Base-by-base conservation (phyloP, 1,140 invertebrate genomes). In the Homarus americanus region DNA sequence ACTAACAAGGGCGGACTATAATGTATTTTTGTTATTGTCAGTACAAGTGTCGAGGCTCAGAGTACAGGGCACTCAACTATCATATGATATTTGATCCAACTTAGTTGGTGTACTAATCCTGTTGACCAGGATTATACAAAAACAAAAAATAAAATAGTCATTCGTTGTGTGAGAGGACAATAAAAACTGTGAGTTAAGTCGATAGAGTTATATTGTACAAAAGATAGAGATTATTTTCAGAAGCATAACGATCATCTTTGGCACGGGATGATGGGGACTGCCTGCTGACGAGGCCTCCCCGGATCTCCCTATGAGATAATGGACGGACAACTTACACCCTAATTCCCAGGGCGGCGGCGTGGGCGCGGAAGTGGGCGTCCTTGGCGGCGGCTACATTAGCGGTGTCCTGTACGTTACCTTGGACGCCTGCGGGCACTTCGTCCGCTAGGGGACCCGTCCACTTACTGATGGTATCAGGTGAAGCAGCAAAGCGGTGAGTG, bases 301-400 rank as follows among this genome's bases (percentile, higher is more conserved):
- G 44, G 12, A 3, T 63, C 58, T 4, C 20, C 58, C 58, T 63
- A 20, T 15, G 58, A 3, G 12, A 28, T 69, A 9, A 69, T 32
- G n/a, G n/a, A 10, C n/a, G 63, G 9, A 32, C n/a, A 2, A 32
- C 12, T 32, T 9, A 69, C 63, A 32, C 63, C 28, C 63, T 69
- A 4, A 69, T 32, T 7, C 63, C 63, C 28, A 69, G 63, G 28
- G 63, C 63, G 5, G n/a, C 2, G 63, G 83, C 83, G 44, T 86
- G 72, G 83, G 83, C 83, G 20, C 41, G 83, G 83, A 86, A 76
- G 41, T 86, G 83, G 83, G 83, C 83, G 83, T 40, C 72, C 83
- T 86, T 86, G 69, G 83, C 83, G 69, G 83, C 83, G 41, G 40
- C 32, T 5, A 86, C 83, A 36, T 40, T 86, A 28, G 69, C 24